Evolutionary conservation across 2,113 vertebrate genomes (phyloP).

Genomic region (Oreochromis spilurus): DNA sequence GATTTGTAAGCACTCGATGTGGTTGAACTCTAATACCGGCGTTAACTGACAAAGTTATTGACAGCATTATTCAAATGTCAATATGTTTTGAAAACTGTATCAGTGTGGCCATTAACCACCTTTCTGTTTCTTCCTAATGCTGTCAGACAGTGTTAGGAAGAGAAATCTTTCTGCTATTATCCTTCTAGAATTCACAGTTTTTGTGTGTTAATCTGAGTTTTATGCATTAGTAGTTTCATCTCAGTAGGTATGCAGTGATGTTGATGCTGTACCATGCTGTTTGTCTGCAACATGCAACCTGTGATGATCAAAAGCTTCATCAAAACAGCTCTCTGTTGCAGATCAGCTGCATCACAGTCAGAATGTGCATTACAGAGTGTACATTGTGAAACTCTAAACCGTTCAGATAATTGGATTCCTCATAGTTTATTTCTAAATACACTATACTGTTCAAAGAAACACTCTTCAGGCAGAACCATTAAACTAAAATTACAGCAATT

Average conservation of each 20-base stretch:
- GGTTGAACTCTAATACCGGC: slow-evolving; percentile 1
- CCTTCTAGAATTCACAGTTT: neutral
- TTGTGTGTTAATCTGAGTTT: neutral
- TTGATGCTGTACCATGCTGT: neutral
- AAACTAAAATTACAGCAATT: neutral
- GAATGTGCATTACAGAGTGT: neutral
- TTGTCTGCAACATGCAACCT: neutral
- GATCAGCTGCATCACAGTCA: neutral
- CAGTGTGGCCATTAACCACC: neutral
- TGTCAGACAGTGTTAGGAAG: neutral
- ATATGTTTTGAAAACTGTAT: neutral
- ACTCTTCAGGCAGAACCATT: neutral
- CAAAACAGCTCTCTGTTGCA: neutral
- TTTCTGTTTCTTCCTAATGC: neutral
- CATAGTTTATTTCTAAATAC: neutral
- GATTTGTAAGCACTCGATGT: neutral
- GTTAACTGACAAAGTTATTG: slow-evolving; percentile 21
- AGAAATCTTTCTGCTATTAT: neutral
- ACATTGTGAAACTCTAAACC: neutral
- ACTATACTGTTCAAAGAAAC: neutral
- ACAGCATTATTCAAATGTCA: slow-evolving; percentile 20
- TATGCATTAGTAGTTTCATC: neutral
- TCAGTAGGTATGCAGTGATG: neutral
- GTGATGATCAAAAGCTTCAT: neutral
- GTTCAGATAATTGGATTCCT: neutral